Evolutionary conservation across 1,140 invertebrate genomes (phyloP), one percentile per base, ranked within the genome.

Genomic region (Tribolium madens): DNA sequence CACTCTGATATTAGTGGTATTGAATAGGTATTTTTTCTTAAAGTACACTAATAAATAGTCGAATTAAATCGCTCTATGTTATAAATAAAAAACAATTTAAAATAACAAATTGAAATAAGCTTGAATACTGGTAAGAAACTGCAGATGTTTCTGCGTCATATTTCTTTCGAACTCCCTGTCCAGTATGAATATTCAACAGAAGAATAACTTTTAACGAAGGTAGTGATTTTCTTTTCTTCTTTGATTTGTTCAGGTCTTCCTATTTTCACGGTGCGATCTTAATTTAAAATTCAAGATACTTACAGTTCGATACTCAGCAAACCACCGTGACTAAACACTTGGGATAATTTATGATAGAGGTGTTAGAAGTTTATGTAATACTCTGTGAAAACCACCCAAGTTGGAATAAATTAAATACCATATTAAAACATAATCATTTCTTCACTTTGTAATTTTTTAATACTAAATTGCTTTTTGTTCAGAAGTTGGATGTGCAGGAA

Each of bases 351-450:
- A 64, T 64, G 57, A 64, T 33, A 64, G 53, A 60, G 57, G 36
- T 64, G 33, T 64, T 15, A 64, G 26, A 33, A 33, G 57, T 64
- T 33, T 64, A 36, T 31, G 57, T 64, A 64, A 64, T 64, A 26
- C 57, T 18, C 57, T 64, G 57, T 64, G 57, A 64, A 33, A 33
- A 21, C 57, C 57, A 64, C 57, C 70, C 46, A 50, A 72, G 70
- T 46, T 50, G 70, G 50, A 72, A 72, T 72, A 72, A 72, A 72
- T 72, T 72, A 72, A 52, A 21, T 48, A 18, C 18, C 21, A 72
- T 72, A 72, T 72, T 72, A 72, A 72, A 72, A 72, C 42, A 52
- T 72, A 72, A 72, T 72, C 70, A 72, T 48, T n/a, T n/a, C 70
- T 48, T 31, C 47, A 14, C 70, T 72, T 72, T 72, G 17, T 50